Percentiles rank a stretch among this genome's conserved stretches.
Evolutionary conservation across 2,797 vertebrate genomes (phyloP).

Genomic region (Decapterus maruadsi): DNA sequence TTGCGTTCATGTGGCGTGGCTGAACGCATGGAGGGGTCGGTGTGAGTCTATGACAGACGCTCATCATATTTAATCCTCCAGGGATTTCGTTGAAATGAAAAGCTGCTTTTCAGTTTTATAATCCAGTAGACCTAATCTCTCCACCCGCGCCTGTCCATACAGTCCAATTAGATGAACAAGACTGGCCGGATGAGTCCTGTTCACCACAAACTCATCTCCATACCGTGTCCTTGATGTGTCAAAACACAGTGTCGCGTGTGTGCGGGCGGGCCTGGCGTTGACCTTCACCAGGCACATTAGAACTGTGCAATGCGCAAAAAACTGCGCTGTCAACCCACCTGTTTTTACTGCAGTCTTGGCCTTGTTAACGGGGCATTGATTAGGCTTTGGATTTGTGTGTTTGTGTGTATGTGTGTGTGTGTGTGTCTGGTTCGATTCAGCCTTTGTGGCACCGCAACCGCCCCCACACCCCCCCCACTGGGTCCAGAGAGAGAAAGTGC

Average conservation of each 20-base stretch:
- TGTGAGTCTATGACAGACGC: slow-evolving; percentile 77
- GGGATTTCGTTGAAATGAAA: slow-evolving; percentile 83
- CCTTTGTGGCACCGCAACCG: slow-evolving; percentile 59
- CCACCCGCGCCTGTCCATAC: slow-evolving; percentile 56
- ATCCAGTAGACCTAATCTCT: slow-evolving; percentile 82
- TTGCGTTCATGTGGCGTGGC: slow-evolving; percentile 40
- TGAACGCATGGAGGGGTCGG: slow-evolving; percentile 14
- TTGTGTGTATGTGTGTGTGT: slow-evolving; percentile 44
- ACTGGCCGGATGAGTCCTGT: slow-evolving; percentile 58
- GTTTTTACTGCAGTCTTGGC: slow-evolving; percentile 78
- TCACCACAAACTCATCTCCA: slow-evolving; percentile 52
- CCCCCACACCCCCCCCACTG: slow-evolving; percentile 49
- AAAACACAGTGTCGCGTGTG: slow-evolving; percentile 30
- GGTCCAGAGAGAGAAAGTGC: slow-evolving; percentile 75
- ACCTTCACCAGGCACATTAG: slow-evolving; percentile 62
- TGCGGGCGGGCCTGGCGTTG: slow-evolving; percentile 29
- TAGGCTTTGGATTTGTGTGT: slow-evolving; percentile 51
- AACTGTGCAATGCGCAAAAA: slow-evolving; percentile 60
- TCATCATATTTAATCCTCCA: slow-evolving; percentile 84
- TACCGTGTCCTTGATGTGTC: slow-evolving; percentile 51
- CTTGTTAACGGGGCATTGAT: slow-evolving; percentile 77
- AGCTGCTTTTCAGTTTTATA: slow-evolving; percentile 86
- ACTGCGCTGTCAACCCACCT: slow-evolving; percentile 69
- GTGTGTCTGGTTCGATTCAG: slow-evolving; percentile 70
- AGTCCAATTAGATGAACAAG: slow-evolving; percentile 82